These are phyloP conservation scores for Spodoptera exigua DNA, from an alignment of 2,888 invertebrate genomes.

Conservation along the genomic window DNA sequence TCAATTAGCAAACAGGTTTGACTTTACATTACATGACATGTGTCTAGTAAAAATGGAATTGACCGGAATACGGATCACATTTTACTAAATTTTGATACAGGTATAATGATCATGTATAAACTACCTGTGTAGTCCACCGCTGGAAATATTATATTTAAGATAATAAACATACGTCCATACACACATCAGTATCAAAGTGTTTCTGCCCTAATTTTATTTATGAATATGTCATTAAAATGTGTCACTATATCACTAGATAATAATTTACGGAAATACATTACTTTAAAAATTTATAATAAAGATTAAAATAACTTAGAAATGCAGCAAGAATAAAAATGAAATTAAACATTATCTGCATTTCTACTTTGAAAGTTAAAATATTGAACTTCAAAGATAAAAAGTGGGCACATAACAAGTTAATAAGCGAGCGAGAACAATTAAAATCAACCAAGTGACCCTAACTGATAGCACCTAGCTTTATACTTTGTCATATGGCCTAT, in stretches of 20 bases:
- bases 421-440: slow-evolving; percentile 41
- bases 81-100: slow-evolving; percentile 15
- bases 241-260: slow-evolving; percentile 28
- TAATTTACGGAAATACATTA: slow-evolving; percentile 24
- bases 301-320: slow-evolving; percentile 28
- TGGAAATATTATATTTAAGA: slow-evolving; percentile 13
- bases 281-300: slow-evolving; percentile 13
- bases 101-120: slow-evolving; percentile 12
- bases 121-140: slow-evolving; percentile 22
- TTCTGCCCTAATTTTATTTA: slow-evolving; percentile 17
- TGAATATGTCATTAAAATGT: slow-evolving; percentile 21
- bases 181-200: slow-evolving; percentile 1
- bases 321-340: slow-evolving; percentile 27
- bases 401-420: slow-evolving; percentile 31
- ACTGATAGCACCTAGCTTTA: slow-evolving; percentile 57
- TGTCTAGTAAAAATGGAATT: slow-evolving; percentile 33
- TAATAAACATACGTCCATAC: slow-evolving; percentile 3
- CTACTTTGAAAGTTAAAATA: slow-evolving; percentile 24
- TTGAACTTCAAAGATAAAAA: slow-evolving; percentile 38
- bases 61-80: slow-evolving; percentile 25
- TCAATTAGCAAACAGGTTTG: slow-evolving; percentile 32
- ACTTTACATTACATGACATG: slow-evolving; percentile 24
- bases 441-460: slow-evolving; percentile 44
- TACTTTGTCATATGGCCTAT: slow-evolving; percentile 40
- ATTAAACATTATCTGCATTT: slow-evolving; percentile 19